Conservation (phyloP, 53 echinoderm and acorn worm genomes). For the Apostichopus leukothele region DNA sequence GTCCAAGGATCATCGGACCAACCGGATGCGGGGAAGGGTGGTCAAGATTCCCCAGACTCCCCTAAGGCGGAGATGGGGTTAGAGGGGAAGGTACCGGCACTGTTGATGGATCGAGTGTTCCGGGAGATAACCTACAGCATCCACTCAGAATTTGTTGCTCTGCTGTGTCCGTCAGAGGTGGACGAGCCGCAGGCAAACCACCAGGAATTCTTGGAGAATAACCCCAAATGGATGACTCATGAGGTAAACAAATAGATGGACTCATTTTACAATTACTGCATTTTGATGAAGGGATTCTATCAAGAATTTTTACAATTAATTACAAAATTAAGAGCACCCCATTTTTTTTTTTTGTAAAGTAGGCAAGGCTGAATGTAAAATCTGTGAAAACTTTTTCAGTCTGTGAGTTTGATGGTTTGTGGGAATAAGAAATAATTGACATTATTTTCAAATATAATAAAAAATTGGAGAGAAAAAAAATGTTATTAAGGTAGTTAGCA, state of each 20-base stretch:
- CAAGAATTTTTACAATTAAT: too few species aligned
- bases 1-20: background rate
- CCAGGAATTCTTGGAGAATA: slow-evolving; percentile 64
- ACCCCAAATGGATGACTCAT: slow-evolving; percentile 66
- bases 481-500: too few species aligned
- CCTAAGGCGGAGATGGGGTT: slow-evolving; percentile 37
- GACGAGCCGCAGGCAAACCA: slow-evolving; percentile 53
- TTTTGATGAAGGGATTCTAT: too few species aligned
- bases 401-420: too few species aligned
- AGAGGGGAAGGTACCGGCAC: slow-evolving; percentile 38
- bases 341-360: too few species aligned
- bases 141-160: slow-evolving; percentile 80
- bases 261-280: too few species aligned
- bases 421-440: too few species aligned
- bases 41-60: background rate
- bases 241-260: slow-evolving; percentile 56
- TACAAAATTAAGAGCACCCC: too few species aligned
- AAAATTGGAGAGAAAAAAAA: too few species aligned
- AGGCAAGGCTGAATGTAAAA: too few species aligned
- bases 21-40: background rate
- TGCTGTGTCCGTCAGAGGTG: slow-evolving; percentile 69
- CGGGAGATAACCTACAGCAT: slow-evolving; percentile 85
- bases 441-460: too few species aligned
- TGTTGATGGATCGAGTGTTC: slow-evolving; percentile 67
- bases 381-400: too few species aligned